Evolutionary conservation across 2,113 vertebrate genomes (phyloP), one percentile per base, ranked within the genome.

Genomic region (Stictonetta naevosa): DNA sequence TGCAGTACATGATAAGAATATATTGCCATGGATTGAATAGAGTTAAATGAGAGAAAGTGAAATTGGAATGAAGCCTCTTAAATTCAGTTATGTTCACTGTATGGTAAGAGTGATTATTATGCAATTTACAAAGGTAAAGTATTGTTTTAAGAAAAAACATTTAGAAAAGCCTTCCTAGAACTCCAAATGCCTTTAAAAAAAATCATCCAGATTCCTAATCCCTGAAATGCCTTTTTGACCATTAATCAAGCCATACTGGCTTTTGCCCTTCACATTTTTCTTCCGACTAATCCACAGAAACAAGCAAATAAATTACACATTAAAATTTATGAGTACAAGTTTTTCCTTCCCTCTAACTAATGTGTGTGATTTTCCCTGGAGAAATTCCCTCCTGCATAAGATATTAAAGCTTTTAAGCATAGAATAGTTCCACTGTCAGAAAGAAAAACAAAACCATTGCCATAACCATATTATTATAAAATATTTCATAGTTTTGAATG

Each of bases 221-320:
- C 55, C 38, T n/a, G 11, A 77, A 93, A 95, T 63, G 17, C n/a
- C 73, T 81, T 93, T 95, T 73, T 20, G 42, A 56, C 53, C 44
- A 78, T 95, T 93, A 88, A 90, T 95, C 46, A 84, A 90, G 28
- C 42, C 60, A 53, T 40, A 31, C 44, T 92, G 77, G 34, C 79
- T 92, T 87, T 89, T 96, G 83, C 48, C 36, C 38, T 74, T 53
- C 52, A 67, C 86, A 88, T 90, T 72, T 95, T 97, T 93, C 87
- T 92, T 95, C 68, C 93, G 56, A 94, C 71, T 94, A 91, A 93
- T 91, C 86, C 91, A 52, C 19, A 95, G 73, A 91, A 83, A 94
- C 53, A 95, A 86, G 93, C 72, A 94, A 95, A 95, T 90, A 97
- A 85, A 95, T 95, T 92, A 94, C 66, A 83, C 67, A 97, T 95